Percentiles rank a stretch among this genome's conserved stretches.
These are phyloP conservation scores for Pedetes capensis DNA, from an alignment of 2,113 vertebrate species.

Conservation along the genomic window DNA sequence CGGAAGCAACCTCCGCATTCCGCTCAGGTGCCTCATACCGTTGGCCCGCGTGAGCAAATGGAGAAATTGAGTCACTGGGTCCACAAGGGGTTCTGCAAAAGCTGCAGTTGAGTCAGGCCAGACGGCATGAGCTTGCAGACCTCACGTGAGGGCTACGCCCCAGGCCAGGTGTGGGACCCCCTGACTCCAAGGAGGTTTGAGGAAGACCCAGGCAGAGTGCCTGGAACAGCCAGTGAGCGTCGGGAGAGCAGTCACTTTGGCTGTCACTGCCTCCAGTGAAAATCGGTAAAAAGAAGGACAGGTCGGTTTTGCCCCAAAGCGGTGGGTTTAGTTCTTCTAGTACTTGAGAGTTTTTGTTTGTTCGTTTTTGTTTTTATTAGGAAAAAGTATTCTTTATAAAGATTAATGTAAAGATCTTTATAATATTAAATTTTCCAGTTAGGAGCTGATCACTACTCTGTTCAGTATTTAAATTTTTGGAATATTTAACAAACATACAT, in stretches of 20 bases:
- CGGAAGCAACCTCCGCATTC: slow-evolving; percentile 51
- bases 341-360: too few species aligned
- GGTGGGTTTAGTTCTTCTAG: not conserved
- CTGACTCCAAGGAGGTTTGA: not conserved
- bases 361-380: too few species aligned
- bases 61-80: slow-evolving; percentile 74
- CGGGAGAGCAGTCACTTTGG: not conserved
- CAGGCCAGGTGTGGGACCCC: not conserved
- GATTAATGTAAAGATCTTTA: too few species aligned
- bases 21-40: slow-evolving; percentile 32
- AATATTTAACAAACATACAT: too few species aligned
- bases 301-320: not conserved
- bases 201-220: not conserved
- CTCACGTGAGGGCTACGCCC: slow-evolving; percentile 48
- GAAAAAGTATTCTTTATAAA: too few species aligned
- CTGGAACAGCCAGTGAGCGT: not conserved
- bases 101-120: slow-evolving; percentile 37
- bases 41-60: slow-evolving; percentile 51
- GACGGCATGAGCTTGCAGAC: not conserved
- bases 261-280: not conserved
- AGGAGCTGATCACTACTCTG: too few species aligned
- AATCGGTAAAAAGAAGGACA: not conserved
- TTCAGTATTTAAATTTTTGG: too few species aligned
- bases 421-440: too few species aligned
- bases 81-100: not conserved